These are phyloP conservation scores for Lymantria monacha DNA, from an alignment of 2,888 invertebrate genomes.

Conservation along the genomic window DNA sequence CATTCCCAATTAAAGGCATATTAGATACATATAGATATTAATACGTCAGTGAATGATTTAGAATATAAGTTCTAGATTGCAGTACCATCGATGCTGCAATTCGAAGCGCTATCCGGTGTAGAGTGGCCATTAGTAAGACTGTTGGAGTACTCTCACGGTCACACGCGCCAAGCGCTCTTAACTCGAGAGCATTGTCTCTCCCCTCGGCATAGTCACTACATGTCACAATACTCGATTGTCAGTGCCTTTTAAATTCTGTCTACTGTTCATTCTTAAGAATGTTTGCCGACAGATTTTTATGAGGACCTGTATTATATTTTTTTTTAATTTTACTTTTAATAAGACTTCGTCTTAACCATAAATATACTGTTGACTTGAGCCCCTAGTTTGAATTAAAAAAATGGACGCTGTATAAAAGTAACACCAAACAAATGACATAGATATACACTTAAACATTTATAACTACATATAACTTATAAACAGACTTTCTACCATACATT, in stretches of 20 bases:
- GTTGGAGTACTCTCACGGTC: constrained; percentile 46
- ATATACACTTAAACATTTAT: too few relatives aligned
- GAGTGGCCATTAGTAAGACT: constrained; percentile 57
- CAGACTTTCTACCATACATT: too few relatives aligned
- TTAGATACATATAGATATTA: too few relatives aligned
- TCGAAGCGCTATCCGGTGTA: constrained; percentile 37
- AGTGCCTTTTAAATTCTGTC: constrained; percentile 37
- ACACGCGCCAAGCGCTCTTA: constrained; percentile 46
- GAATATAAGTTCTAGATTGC: too few relatives aligned
- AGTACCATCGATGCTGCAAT: neutral
- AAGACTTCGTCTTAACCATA: neutral
- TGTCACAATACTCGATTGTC: constrained; percentile 41
- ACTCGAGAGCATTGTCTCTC: constrained; percentile 44
- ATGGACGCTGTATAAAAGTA: too few relatives aligned
- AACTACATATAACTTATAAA: too few relatives aligned
- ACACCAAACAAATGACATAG: too few relatives aligned
- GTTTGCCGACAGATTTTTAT: constrained; percentile 26
- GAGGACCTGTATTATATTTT: constrained; percentile 22
- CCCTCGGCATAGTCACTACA: constrained; percentile 37
- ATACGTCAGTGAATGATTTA: too few relatives aligned
- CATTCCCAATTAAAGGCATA: too few relatives aligned
- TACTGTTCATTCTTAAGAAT: constrained; percentile 28
- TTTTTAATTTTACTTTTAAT: too few relatives aligned
- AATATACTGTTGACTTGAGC: too few relatives aligned
- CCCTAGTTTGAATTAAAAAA: too few relatives aligned